Percentiles rank a stretch among this genome's conserved stretches.
Conservation (phyloP, 2,888 invertebrate genomes). For the Nebria salina region DNA sequence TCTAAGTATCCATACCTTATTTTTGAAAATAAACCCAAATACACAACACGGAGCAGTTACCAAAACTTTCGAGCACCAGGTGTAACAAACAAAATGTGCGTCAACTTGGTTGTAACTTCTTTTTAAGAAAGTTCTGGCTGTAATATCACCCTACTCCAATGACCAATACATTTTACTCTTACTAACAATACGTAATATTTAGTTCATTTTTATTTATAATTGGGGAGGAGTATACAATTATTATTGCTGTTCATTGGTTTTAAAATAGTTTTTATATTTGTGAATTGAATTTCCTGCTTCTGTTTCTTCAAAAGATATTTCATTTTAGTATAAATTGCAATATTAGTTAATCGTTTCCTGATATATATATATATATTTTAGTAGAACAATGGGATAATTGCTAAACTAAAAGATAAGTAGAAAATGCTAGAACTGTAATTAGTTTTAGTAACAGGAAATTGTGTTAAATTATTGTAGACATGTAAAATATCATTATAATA, state of each 20-base stretch:
- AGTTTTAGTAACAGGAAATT: background rate
- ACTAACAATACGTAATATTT: background rate
- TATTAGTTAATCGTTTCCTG: background rate
- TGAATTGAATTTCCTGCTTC: slow-evolving; percentile 23
- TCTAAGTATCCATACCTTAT: slow-evolving; percentile 17
- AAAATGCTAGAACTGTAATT: background rate
- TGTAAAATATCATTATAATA: background rate
- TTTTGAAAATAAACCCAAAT: slow-evolving; percentile 20
- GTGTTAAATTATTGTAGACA: background rate
- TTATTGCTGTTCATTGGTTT: slow-evolving; percentile 4
- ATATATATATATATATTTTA: background rate
- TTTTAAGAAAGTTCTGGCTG: slow-evolving; percentile 35
- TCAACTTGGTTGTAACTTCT: slow-evolving; percentile 30
- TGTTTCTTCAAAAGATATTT: background rate
- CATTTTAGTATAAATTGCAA: background rate
- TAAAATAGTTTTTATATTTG: slow-evolving; percentile 19
- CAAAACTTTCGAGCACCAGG: slow-evolving; percentile 27
- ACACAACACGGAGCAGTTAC: slow-evolving; percentile 9
- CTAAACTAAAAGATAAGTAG: background rate
- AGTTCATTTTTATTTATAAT: background rate
- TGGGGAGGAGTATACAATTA: slow-evolving; percentile 25
- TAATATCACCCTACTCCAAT: slow-evolving; percentile 29
- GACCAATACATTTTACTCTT: slow-evolving; percentile 16
- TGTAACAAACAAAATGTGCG: slow-evolving; percentile 39
- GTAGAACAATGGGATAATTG: background rate